These are phyloP conservation scores for Troides aeacus DNA, from an alignment of 2,888 invertebrate genomes.

Conservation along the genomic window DNA sequence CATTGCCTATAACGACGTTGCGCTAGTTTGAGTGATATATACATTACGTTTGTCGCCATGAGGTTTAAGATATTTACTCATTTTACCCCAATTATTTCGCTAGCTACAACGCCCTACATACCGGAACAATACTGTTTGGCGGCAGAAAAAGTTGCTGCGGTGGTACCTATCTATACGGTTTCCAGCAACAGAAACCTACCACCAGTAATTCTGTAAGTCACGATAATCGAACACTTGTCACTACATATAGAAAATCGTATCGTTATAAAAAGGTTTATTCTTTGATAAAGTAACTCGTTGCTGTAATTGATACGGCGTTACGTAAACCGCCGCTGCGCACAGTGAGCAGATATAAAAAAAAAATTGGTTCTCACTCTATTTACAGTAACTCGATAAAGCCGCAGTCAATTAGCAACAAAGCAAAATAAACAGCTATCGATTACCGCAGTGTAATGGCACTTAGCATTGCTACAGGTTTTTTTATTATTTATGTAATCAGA, in stretches of 20 bases:
- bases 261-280: background rate
- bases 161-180: too few species aligned
- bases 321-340: slow-evolving; percentile 1
- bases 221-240: background rate
- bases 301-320: slow-evolving; percentile 32
- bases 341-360: slow-evolving; percentile 18
- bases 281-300: background rate
- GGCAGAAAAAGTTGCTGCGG: too few species aligned
- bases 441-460: slow-evolving; percentile 22
- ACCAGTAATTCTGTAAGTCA: background rate
- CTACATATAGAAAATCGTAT: background rate
- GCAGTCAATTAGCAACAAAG: slow-evolving; percentile 32
- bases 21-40: too few species aligned
- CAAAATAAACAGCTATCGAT: slow-evolving; percentile 31
- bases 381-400: slow-evolving; percentile 28
- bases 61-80: too few species aligned
- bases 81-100: too few species aligned
- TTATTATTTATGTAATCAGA: slow-evolving; percentile 10
- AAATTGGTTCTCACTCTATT: slow-evolving; percentile 14
- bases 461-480: slow-evolving; percentile 26
- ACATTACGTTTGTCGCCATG: too few species aligned
- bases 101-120: too few species aligned
- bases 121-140: too few species aligned
- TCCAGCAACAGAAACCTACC: too few species aligned
- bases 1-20: too few species aligned